Conservation (phyloP, 2,888 invertebrate species). For the Mimachlamys varia region DNA sequence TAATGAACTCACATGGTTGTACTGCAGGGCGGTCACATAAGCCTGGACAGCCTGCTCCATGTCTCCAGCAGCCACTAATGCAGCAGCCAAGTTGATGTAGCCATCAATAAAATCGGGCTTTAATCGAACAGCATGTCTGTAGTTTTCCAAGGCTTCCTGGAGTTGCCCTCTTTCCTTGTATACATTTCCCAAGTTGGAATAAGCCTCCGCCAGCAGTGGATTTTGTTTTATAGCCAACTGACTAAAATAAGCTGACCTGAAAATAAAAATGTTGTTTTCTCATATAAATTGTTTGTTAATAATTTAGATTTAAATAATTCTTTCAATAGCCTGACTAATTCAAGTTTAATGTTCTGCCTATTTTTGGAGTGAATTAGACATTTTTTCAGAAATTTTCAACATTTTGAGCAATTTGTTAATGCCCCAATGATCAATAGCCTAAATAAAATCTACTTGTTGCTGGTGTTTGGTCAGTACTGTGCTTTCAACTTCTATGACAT, state of each 20-base stretch:
- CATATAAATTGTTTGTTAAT: too few relatives aligned
- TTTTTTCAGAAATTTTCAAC: too few relatives aligned
- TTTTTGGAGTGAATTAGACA: too few relatives aligned
- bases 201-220: conserved; percentile 98
- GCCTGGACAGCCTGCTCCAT: conserved; percentile 99
- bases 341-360: too few relatives aligned
- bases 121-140: conserved; percentile 95
- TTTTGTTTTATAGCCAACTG: conserved; percentile 98
- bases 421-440: too few relatives aligned
- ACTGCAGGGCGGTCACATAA: conserved; percentile 98
- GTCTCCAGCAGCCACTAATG: conserved; percentile 98
- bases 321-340: too few relatives aligned
- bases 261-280: conserved; percentile 50
- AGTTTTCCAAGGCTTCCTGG: conserved; percentile 97
- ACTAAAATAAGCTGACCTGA: conserved; percentile 94
- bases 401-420: too few relatives aligned
- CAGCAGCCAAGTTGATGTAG: conserved; percentile 99
- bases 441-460: too few relatives aligned
- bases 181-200: conserved; percentile 99
- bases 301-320: too few relatives aligned
- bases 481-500: too few relatives aligned
- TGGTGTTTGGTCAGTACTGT: too few relatives aligned
- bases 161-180: conserved; percentile 98
- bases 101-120: conserved; percentile 91
- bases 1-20: conserved; percentile 92